Base-by-base conservation (phyloP, 1,140 invertebrate species). In the Heliothis subflexa region DNA sequence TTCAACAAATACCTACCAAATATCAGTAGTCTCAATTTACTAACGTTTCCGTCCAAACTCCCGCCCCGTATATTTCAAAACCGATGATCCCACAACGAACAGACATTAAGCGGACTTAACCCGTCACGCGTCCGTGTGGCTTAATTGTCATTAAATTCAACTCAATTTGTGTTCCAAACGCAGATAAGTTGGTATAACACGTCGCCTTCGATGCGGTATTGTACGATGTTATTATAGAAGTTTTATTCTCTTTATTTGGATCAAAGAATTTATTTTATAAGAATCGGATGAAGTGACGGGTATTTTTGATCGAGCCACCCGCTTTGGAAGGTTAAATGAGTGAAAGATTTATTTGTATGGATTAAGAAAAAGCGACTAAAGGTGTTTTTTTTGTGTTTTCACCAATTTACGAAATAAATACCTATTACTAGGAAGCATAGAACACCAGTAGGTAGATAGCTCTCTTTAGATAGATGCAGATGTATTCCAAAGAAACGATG, bases 61-160 rank as follows among this genome's bases (percentile, higher is more conserved):
- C 21, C 40, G 7, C 0, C 2, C 55, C 73, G 73, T 84, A 81
- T 79, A 52, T 82, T 82, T 61, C 21, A 57, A 40, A 55, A 16
- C 45, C 83, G 81, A 78, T 86, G 81, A 89, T 88, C 87, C 85
- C 78, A 82, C 81, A 75, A 40, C 52, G 71, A 80, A 87, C 77
- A 64, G 88, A 89, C 88, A 84, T 49, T 91, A 88, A 91, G 86
- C 84, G 79, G 86, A 81, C 85, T 85, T 79, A 79, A 82, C 75
- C 81, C 79, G 66, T 85, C 83, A 81, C 62, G 64, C 70, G 81
- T 83, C 82, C 50, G 28, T 57, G 70, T 62, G 79, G 88, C 85
- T 88, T 91, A 87, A 82, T 81, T 82, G 80, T 85, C 80, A 86
- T 86, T 87, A 84, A 87, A 83, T 86, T 89, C 83, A 78, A 84